These are phyloP conservation scores for Tragelaphus buxtoni DNA, from an alignment of 2,113 vertebrate genomes.

Conservation along the genomic window DNA sequence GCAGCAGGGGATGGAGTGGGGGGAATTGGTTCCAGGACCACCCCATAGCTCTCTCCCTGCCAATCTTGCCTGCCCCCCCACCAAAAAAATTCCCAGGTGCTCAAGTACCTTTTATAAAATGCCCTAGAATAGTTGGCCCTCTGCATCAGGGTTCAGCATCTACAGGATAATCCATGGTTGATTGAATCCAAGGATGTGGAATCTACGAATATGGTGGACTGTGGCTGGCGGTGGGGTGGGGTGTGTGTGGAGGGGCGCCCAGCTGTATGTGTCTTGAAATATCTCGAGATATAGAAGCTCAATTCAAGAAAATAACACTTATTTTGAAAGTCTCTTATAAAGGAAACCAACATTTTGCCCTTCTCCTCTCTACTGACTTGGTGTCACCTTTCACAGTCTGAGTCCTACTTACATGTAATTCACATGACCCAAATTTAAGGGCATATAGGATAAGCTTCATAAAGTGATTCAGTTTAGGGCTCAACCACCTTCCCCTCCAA, in stretches of 20 bases:
- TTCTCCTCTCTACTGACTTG: neutral
- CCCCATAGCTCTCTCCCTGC: neutral
- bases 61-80: fast-evolving
- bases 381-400: neutral
- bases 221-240: neutral
- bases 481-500: neutral
- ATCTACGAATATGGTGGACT: neutral
- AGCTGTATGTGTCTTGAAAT: neutral
- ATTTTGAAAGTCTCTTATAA: neutral
- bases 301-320: neutral
- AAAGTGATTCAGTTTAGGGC: neutral
- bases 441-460: neutral
- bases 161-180: neutral
- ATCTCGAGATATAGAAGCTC: neutral
- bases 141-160: neutral
- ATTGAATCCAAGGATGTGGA: neutral
- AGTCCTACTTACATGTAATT: neutral
- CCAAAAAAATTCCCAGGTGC: neutral
- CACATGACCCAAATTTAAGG: neutral
- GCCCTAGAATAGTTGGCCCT: neutral
- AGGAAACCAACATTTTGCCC: neutral
- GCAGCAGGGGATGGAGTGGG: fast-evolving
- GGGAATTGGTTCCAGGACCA: neutral
- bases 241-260: fast-evolving
- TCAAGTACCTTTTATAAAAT: neutral